Conservation (phyloP, 2,113 vertebrate species). For the Edolisoma coerulescens region DNA sequence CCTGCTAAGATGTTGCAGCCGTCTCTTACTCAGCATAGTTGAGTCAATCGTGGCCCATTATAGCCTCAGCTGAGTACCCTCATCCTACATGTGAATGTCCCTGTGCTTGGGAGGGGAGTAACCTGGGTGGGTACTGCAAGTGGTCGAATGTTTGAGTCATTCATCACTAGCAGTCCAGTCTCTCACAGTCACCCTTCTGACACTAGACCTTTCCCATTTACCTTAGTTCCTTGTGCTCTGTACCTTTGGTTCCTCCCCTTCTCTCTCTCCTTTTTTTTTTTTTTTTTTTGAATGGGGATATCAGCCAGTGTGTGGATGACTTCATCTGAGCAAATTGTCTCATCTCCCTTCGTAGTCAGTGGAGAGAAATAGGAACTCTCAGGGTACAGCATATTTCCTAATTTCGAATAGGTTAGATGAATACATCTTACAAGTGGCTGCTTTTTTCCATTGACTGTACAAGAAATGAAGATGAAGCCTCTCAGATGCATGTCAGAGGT, state of each 20-base stretch:
- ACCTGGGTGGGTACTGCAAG: background rate
- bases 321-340: background rate
- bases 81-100: fast-evolving
- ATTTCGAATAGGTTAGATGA: background rate
- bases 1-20: background rate
- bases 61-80: background rate
- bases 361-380: background rate
- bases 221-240: background rate
- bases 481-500: background rate
- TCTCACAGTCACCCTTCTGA: background rate
- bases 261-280: background rate
- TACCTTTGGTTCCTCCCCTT: background rate
- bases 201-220: background rate
- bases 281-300: background rate
- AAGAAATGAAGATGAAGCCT: background rate
- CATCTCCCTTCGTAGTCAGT: background rate
- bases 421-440: background rate
- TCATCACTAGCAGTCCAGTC: too few species aligned
- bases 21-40: background rate
- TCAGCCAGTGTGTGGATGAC: background rate
- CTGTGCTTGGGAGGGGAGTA: background rate
- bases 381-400: background rate
- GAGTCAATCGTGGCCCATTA: background rate
- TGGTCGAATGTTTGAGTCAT: background rate
- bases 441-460: background rate